phyloP scores from a whole-genome alignment of 2,888 invertebrate genomes.

The Eilema sororculum region DNA sequence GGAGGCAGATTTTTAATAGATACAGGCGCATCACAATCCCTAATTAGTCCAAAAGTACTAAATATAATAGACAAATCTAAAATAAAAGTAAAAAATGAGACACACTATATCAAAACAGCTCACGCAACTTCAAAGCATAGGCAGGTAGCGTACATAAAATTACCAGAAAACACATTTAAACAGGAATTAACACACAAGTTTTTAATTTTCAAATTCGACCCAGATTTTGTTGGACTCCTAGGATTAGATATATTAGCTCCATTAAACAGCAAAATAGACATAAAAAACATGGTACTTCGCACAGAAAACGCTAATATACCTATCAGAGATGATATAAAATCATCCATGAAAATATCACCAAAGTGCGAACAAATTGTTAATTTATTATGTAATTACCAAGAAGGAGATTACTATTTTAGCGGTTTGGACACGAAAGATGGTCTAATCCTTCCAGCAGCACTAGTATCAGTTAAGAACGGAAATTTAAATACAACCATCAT shows the following conservation, averaged over 20 bases:
- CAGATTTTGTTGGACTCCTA: conserved; percentile 47
- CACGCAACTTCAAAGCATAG: no score
- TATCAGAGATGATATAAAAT: conserved; percentile 39
- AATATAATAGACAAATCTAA: no score
- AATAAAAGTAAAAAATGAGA: no score
- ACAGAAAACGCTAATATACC: conserved; percentile 36
- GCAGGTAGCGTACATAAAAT: no score
- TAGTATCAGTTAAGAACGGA: conserved; percentile 39
- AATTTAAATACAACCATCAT: conserved; percentile 34
- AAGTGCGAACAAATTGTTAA: conserved; percentile 40
- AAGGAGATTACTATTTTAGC: conserved; percentile 34
- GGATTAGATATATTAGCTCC: conserved; percentile 42
- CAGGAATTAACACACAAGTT: no score
- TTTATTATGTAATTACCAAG: conserved; percentile 34
- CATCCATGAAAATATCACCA: conserved; percentile 28
- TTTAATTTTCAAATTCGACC: conserved; percentile 50
- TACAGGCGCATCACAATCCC: no score
- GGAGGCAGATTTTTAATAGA: no score
- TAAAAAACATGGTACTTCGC: conserved; percentile 42
- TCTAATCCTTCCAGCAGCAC: conserved; percentile 30
- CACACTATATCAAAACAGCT: no score
- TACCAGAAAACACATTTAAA: no score
- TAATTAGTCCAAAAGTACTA: no score
- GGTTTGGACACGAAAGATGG: conserved; percentile 32
- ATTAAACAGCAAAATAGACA: conserved; percentile 44